Base-by-base conservation (phyloP, 2,888 invertebrate genomes). In the Eupithecia insigniata region DNA sequence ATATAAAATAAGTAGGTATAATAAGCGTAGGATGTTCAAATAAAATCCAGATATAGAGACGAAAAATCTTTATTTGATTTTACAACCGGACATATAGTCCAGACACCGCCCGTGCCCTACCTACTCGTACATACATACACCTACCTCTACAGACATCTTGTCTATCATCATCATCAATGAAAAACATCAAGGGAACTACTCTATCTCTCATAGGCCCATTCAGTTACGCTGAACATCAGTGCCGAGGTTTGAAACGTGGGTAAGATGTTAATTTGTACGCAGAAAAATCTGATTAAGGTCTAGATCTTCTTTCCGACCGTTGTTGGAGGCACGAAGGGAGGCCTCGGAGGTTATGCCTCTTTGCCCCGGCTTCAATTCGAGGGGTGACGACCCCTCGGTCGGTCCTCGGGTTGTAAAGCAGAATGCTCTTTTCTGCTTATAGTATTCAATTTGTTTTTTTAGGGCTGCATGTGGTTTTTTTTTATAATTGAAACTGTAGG, bases 41-140 rank as follows among this genome's bases (percentile, higher is more conserved):
- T 67, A 69, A 78, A 81, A 79, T 36, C 22, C 75, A 51, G 60
- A 69, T 51, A 72, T 26, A 79, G 80, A 84, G 81, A 83, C 74
- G 71, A 86, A 87, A 87, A 88, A 87, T 87, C 83, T 88, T 90
- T 90, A 87, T 88, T 89, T 83, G 86, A 87, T 86, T 87, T 84
- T 80, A 84, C 84, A 82, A 84, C 85, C 81, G 81, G 82, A 81
- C 79, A 79, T 76, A 72, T 74, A 77, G 76, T 75, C 80, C 71
- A 72, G n/a, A 78, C 71, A 69, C 67, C 76, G 75, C 39, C 66
- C 73, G 67, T 74, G n/a, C 18, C 46, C n/a, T 18, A 46, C 73
- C 71, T 64, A 62, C 71, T 39, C 60, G 14, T 65, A 71, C 67
- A 66, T 58, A 55, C 55, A 66, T 71, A 71, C 74, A 46, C 58